Evolutionary conservation across 30 jellyfish, hydroid and myxozoan species (phyloP).

Genomic region (Aurelia sp.): DNA sequence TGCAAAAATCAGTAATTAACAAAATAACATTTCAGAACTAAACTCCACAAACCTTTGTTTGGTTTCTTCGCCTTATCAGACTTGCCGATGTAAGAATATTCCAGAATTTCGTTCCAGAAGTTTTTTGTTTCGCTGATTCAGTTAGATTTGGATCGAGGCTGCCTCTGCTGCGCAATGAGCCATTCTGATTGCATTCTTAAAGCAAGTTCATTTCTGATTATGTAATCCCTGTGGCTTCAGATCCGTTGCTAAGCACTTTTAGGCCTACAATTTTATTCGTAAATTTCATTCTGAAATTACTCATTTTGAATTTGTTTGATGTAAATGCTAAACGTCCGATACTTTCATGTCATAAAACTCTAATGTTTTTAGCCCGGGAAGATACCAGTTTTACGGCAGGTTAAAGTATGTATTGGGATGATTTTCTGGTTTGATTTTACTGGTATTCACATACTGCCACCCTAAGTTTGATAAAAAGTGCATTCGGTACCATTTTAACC

Average conservation of each 20-base stretch:
- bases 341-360: background rate
- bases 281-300: background rate
- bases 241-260: slow-evolving; percentile 8
- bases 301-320: no score
- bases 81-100: no score
- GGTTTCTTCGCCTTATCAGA: background rate
- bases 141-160: no score
- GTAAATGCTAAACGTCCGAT: slow-evolving; percentile 1
- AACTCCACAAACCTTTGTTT: background rate
- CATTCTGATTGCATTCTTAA: slow-evolving; percentile 20
- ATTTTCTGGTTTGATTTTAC: slow-evolving; percentile 71
- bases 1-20: no score
- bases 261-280: background rate
- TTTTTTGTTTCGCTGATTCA: no score
- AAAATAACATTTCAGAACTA: no score
- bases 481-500: slow-evolving; percentile 39
- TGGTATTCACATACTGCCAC: slow-evolving; percentile 79
- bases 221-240: slow-evolving; percentile 58
- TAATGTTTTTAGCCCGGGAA: slow-evolving; percentile 35
- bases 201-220: slow-evolving; percentile 59
- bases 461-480: slow-evolving; percentile 65
- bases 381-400: slow-evolving; percentile 73
- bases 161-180: slow-evolving; percentile 26
- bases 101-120: no score
- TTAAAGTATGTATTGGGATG: slow-evolving; percentile 61